Evolutionary conservation across 2,888 invertebrate genomes (phyloP), one percentile per base, ranked within the genome.

Genomic region (Mystacides longicornis): DNA sequence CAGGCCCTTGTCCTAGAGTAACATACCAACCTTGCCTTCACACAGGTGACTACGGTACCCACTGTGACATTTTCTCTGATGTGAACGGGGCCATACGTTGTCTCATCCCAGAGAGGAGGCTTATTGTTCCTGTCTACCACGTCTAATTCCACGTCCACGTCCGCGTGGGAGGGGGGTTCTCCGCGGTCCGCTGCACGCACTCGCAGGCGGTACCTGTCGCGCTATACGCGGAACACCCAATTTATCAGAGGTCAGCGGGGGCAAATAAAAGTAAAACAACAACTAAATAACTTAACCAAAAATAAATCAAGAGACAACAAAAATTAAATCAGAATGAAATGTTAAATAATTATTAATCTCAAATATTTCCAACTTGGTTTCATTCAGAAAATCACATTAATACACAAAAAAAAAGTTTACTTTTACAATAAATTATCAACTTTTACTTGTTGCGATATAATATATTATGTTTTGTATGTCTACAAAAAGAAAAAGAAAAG

Each of bases 51-150:
- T 86, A 91, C 89, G 81, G 93, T 93, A 86, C 94, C 93, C 85
- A 94, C 92, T 86, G 93, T 93, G 86, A 93, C 92, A 89, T 94
- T 94, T 89, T 95, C 94, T 85, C 88, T 89, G 86, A 94, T 91
- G 87, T 89, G 89, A 83, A 92, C 92, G 82, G 93, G 93, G 83
- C 94, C 93, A 85, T 94, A 93, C 81, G 91, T 85, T 81, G 85
- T 86, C 81, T 85, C 85, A 83, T 91, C 93, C 94, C 93, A 95
- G 79, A 91, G 87, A 79, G 92, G 94, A 79, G 90, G 95, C 86
- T 93, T 95, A 89, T 92, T 94, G 87, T 91, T 95, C 83, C 91
- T 87, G 86, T 92, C 93, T 81, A 95, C 95, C 80, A 97, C 93
- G 83, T 93, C 93, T 85, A 97, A 90, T 78, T 92, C 90, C 80